Evolutionary conservation across 2,113 vertebrate genomes (phyloP).

Genomic region (Petromus typicus): DNA sequence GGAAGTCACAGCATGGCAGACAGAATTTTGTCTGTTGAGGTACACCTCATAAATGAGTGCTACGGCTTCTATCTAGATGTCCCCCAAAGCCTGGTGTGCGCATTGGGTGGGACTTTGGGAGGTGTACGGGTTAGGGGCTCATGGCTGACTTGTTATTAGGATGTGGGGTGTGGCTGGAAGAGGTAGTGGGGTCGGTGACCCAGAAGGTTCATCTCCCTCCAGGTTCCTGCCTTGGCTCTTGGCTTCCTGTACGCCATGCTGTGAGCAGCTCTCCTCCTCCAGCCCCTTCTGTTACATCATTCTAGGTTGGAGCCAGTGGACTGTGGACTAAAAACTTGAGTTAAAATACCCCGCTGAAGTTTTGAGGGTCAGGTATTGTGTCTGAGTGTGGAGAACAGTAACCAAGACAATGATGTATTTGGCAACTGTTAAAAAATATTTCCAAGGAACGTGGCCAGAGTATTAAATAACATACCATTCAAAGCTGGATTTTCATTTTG

Average conservation of each 20-base stretch:
- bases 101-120: neutral
- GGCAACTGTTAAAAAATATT: neutral
- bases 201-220: neutral
- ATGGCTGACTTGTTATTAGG: neutral
- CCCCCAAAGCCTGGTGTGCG: neutral
- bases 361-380: neutral
- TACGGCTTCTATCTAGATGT: neutral
- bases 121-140: neutral
- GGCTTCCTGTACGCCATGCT: neutral
- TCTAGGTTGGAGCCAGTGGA: neutral
- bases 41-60: fast-evolving
- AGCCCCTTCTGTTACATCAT: no score
- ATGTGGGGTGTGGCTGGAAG: neutral
- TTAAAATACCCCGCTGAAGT: neutral
- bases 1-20: neutral
- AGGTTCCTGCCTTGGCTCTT: neutral
- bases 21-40: neutral
- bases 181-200: neutral
- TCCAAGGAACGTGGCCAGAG: neutral
- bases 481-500: neutral
- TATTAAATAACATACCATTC: neutral
- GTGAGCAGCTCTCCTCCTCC: no score
- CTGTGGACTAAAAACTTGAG: neutral
- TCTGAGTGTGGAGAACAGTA: neutral
- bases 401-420: neutral